Conservation (phyloP, 2,888 invertebrate species). For the Drosophila mimetica region DNA sequence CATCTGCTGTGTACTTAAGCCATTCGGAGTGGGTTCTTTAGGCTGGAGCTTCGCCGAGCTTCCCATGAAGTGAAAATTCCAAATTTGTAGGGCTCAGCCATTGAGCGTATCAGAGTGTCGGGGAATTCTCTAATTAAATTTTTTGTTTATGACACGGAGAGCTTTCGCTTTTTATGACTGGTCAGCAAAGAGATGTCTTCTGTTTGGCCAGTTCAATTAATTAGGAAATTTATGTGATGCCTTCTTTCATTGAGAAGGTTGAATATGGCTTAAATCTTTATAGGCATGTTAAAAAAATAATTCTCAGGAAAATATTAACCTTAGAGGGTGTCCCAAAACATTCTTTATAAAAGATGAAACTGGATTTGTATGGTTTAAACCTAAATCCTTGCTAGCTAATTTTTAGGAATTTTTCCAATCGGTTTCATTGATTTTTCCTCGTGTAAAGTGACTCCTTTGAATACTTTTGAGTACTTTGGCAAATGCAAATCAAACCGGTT, state of each 20-base stretch:
- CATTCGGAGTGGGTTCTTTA: slow-evolving; percentile 41
- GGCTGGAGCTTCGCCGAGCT: slow-evolving; percentile 6
- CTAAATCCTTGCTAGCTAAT: too few relatives aligned
- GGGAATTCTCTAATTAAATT: slow-evolving; percentile 65
- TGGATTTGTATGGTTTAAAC: too few relatives aligned
- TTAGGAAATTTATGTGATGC: slow-evolving; percentile 25
- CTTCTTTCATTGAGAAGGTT: slow-evolving; percentile 21
- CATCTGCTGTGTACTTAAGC: slow-evolving; percentile 66
- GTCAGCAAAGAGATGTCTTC: slow-evolving; percentile 31
- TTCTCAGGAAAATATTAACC: too few relatives aligned
- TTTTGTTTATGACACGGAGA: slow-evolving; percentile 19
- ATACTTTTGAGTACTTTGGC: slow-evolving; percentile 7
- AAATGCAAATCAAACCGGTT: slow-evolving; percentile 47
- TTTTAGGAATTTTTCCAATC: neutral
- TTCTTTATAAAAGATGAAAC: too few relatives aligned
- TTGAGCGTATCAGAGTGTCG: slow-evolving; percentile 61
- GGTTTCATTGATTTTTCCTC: neutral
- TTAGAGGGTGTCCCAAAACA: too few relatives aligned
- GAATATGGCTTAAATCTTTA: slow-evolving; percentile 7
- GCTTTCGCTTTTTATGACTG: slow-evolving; percentile 69
- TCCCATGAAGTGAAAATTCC: slow-evolving; percentile 53
- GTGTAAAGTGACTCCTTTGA: neutral
- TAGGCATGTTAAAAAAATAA: too few relatives aligned
- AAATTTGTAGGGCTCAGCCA: slow-evolving; percentile 64
- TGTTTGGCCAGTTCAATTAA: slow-evolving; percentile 31